These are phyloP conservation scores for Monodelphis domestica DNA, from an alignment of 2,797 vertebrate genomes.

Conservation along the genomic window DNA sequence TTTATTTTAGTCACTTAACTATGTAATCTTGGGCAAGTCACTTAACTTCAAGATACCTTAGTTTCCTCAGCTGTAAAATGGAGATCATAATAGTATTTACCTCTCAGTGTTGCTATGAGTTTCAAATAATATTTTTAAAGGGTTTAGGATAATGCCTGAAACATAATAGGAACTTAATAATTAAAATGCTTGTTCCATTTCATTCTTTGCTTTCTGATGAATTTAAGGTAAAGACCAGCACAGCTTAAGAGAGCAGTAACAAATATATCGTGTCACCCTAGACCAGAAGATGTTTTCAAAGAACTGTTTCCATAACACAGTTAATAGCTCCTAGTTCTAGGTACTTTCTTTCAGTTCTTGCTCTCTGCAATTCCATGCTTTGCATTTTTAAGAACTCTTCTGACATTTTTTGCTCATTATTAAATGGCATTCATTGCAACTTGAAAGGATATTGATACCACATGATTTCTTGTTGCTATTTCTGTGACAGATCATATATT, in stretches of 20 bases:
- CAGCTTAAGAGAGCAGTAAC: background rate
- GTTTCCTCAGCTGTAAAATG: background rate
- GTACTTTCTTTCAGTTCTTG: background rate
- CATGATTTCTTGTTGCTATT: background rate
- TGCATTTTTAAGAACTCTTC: background rate
- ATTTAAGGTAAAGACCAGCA: background rate
- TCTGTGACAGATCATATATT: background rate
- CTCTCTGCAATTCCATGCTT: background rate
- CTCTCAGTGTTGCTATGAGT: background rate
- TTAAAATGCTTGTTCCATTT: no score
- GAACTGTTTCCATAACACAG: no score
- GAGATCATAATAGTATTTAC: no score
- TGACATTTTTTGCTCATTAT: background rate
- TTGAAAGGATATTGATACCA: background rate
- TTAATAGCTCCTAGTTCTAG: background rate
- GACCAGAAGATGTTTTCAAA: background rate
- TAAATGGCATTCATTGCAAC: background rate
- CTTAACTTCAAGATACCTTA: no score
- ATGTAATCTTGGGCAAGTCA: no score
- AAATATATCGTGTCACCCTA: no score
- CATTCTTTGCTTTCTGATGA: background rate
- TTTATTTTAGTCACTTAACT: background rate
- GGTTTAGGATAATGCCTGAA: no score
- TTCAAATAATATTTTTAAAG: no score
- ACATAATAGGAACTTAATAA: no score